Evolutionary conservation across 2,888 invertebrate genomes (phyloP).

Genomic region (Thelaira solivaga): DNA sequence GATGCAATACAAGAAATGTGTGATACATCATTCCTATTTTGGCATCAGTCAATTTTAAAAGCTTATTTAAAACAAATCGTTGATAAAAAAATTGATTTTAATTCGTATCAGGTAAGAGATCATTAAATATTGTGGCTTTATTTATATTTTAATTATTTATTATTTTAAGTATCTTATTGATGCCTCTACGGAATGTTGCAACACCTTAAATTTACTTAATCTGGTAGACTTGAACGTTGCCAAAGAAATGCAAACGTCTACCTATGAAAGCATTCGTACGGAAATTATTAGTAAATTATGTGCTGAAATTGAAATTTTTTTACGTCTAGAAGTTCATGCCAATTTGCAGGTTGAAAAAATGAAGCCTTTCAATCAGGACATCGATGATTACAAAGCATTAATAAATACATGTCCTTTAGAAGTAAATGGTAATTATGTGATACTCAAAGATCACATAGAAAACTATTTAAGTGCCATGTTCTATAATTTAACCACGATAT

Average conservation of each 20-base stretch:
- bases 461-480: conserved; percentile 95
- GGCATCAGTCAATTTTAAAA: conserved; percentile 87
- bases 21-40: conserved; percentile 87
- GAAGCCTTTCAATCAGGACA: conserved; percentile 82
- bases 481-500: conserved; percentile 98
- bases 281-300: conserved; percentile 85
- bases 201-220: conserved; percentile 61
- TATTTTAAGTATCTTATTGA: conserved; percentile 78
- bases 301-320: conserved; percentile 92
- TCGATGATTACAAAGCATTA: conserved; percentile 81
- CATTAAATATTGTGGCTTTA: background rate
- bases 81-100: conserved; percentile 82
- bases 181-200: conserved; percentile 77
- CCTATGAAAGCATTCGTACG: conserved; percentile 77
- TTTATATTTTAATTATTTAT: background rate
- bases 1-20: conserved; percentile 80
- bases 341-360: conserved; percentile 87
- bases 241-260: conserved; percentile 69
- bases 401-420: conserved; percentile 80
- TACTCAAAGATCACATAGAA: conserved; percentile 84
- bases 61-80: conserved; percentile 87
- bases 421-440: conserved; percentile 80
- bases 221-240: conserved; percentile 67
- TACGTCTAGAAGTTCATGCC: conserved; percentile 93
- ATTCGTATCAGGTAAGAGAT: conserved; percentile 69